A percentile compares a stretch with the other conserved stretches of the same genome.
Evolutionary conservation across 2,797 vertebrate species (phyloP).

Genomic region (Trachurus trachurus): DNA sequence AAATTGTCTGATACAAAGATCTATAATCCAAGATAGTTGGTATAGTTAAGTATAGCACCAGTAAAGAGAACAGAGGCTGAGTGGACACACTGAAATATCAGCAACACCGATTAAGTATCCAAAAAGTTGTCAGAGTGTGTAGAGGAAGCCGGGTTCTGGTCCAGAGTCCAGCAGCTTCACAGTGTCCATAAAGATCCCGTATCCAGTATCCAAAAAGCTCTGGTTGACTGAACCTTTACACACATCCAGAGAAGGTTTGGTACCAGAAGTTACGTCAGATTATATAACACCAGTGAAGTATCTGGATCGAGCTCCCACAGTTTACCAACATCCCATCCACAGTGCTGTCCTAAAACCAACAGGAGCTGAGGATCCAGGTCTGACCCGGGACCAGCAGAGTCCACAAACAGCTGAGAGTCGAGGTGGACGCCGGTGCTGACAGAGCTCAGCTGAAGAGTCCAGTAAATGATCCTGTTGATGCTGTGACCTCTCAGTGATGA

Average conservation of each 20-base stretch:
- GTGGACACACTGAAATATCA: neutral
- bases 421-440: too few species aligned
- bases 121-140: neutral
- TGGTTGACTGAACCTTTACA: neutral
- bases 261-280: neutral
- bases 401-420: neutral
- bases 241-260: neutral
- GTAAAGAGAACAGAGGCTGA: neutral
- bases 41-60: neutral
- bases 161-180: too few species aligned
- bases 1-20: neutral
- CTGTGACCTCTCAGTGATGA: neutral
- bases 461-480: neutral
- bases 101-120: neutral
- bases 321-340: neutral
- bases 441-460: conserved; percentile 3
- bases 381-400: neutral
- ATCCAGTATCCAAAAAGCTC: neutral
- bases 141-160: neutral
- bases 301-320: neutral
- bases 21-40: neutral
- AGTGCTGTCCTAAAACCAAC: neutral
- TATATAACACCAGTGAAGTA: neutral
- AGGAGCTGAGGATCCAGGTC: conserved; percentile 8
- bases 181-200: too few species aligned